phyloP scores from a whole-genome alignment of 2,888 invertebrate species.

The Oeneis ivallda region DNA sequence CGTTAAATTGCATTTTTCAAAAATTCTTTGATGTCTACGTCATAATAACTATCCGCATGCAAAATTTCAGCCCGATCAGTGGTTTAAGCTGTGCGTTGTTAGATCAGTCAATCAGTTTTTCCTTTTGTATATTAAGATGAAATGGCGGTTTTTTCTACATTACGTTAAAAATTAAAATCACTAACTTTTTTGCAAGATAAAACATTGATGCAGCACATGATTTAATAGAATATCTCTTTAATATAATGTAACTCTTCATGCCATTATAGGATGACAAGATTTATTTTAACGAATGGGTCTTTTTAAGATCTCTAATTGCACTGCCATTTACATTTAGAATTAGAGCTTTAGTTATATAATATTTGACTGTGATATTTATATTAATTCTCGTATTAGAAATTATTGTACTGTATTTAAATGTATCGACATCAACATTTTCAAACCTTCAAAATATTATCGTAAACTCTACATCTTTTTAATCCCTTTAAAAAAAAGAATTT shows the following conservation, averaged over 20 bases:
- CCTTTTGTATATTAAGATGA: no score
- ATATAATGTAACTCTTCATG: conserved; percentile 22
- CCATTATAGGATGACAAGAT: conserved; percentile 21
- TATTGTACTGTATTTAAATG: conserved; percentile 46
- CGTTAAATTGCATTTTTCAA: no score
- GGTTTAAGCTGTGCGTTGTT: no score
- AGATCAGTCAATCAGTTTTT: no score
- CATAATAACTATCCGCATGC: no score
- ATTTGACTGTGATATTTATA: conserved; percentile 81
- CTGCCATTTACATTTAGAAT: conserved; percentile 74
- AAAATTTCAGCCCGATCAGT: no score
- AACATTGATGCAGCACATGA: no score
- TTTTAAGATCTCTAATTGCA: conserved; percentile 59
- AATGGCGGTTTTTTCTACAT: no score
- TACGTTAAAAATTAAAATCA: no score
- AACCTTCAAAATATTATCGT: conserved; percentile 48
- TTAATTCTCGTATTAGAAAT: conserved; percentile 75
- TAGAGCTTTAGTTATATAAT: conserved; percentile 74
- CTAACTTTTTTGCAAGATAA: no score
- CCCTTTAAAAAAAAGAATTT: conserved; percentile 39
- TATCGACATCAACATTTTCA: conserved; percentile 43
- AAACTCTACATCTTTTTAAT: conserved; percentile 39
- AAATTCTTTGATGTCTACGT: no score
- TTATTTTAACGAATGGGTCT: conserved; percentile 30
- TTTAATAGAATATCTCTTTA: conserved; percentile 10